Evolutionary conservation across 2,797 vertebrate genomes (phyloP).

Genomic region (Lepidocolaptes lacrymiger): DNA sequence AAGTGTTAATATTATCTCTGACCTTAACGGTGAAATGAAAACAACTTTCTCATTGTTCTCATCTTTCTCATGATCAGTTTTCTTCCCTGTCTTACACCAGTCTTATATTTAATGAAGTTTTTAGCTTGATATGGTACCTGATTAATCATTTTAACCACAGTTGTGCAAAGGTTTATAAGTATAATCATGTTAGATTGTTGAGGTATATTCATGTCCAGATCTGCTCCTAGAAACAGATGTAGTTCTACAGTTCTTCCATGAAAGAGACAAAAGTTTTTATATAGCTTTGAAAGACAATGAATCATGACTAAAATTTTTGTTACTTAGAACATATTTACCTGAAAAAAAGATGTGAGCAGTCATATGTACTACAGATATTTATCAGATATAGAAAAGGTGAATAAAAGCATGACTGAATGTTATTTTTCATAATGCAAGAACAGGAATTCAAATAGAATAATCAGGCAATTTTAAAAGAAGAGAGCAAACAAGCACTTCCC

Average conservation of each 20-base stretch:
- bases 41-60: neutral
- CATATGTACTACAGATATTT: neutral
- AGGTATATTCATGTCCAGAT: neutral
- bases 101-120: neutral
- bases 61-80: neutral
- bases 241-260: neutral
- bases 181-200: neutral
- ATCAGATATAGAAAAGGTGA: neutral
- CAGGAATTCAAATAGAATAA: neutral
- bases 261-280: neutral
- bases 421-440: neutral
- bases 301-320: neutral
- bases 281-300: neutral
- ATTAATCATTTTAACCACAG: neutral
- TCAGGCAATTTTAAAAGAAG: neutral
- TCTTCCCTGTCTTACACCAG: neutral
- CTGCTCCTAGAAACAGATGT: neutral
- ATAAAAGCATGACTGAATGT: neutral
- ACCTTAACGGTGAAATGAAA: neutral
- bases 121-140: neutral
- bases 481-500: neutral
- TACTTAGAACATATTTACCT: neutral
- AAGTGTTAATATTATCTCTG: neutral
- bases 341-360: neutral
- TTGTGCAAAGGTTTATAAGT: neutral